Percentiles rank a stretch among this genome's conserved stretches.
Evolutionary conservation across 2,888 invertebrate genomes (phyloP).

Genomic region (Amiota minor): DNA sequence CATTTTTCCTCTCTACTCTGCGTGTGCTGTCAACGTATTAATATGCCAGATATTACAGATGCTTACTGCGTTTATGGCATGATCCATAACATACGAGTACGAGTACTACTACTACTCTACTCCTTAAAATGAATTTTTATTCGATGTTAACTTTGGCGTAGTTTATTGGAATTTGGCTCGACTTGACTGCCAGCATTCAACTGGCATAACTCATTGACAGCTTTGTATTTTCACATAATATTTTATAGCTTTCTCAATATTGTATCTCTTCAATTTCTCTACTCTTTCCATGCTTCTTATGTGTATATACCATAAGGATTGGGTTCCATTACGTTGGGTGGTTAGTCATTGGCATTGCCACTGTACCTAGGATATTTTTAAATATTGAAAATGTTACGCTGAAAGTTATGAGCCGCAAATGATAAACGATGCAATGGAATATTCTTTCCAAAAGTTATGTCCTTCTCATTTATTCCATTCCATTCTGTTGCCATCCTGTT

Average conservation of each 20-base stretch:
- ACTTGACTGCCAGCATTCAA: background rate
- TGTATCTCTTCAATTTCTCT: too few species aligned
- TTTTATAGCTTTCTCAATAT: constrained; percentile 8
- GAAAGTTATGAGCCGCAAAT: constrained; percentile 67
- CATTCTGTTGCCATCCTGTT: constrained; percentile 15
- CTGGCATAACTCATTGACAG: constrained; percentile 67
- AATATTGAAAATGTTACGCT: constrained; percentile 56
- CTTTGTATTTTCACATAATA: constrained; percentile 63
- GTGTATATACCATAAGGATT: too few species aligned
- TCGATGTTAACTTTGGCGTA: background rate
- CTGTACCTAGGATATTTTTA: constrained; percentile 37
- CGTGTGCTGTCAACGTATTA: too few species aligned
- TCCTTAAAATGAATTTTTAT: background rate
- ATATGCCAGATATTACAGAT: too few species aligned
- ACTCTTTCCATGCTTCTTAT: too few species aligned
- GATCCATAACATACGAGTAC: too few species aligned
- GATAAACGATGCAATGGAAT: constrained; percentile 50
- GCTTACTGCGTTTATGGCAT: too few species aligned
- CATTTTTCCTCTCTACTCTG: too few species aligned
- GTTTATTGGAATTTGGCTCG: constrained; percentile 4
- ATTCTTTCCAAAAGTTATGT: background rate
- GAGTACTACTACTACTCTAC: too few species aligned
- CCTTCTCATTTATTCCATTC: constrained; percentile 1
- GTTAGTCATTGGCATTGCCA: too few species aligned
- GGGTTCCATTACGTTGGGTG: too few species aligned